Percentiles rank a stretch among this genome's conserved stretches.
phyloP scores from a whole-genome alignment of 2,113 vertebrate species.

The Atlantisia rogersi region DNA sequence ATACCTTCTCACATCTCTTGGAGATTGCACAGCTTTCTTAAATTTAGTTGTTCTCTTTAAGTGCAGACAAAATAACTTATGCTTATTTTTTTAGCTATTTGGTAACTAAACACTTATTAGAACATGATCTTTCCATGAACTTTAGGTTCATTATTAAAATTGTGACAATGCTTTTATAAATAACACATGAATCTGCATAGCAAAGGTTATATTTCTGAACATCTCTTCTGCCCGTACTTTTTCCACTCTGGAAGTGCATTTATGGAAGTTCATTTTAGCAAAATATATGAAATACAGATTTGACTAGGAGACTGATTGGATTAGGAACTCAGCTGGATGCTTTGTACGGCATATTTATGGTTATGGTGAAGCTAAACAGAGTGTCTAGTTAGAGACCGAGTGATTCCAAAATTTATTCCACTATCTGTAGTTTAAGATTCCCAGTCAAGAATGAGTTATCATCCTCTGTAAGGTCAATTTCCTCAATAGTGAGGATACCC shows the following conservation, averaged over 20 bases:
- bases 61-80: not conserved
- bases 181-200: not conserved
- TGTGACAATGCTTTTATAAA: not conserved
- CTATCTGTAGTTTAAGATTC: not conserved
- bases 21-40: not conserved
- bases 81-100: not conserved
- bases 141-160: not conserved
- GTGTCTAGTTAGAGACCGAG: not conserved
- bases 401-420: constrained; percentile 32
- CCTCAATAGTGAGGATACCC: not conserved
- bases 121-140: not conserved
- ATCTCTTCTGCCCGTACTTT: not conserved
- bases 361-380: not conserved
- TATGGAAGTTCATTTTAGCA: not conserved
- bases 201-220: not conserved
- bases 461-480: not conserved
- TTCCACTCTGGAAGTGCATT: not conserved
- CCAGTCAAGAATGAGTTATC: not conserved
- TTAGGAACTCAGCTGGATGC: not conserved
- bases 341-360: not conserved
- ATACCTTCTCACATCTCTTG: not conserved
- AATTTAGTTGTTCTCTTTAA: not conserved
- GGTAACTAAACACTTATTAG: not conserved
- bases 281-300: not conserved
- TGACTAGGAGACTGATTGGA: not conserved